Conservation (phyloP, 2,888 invertebrate species). For the Syrista parreyssii region DNA sequence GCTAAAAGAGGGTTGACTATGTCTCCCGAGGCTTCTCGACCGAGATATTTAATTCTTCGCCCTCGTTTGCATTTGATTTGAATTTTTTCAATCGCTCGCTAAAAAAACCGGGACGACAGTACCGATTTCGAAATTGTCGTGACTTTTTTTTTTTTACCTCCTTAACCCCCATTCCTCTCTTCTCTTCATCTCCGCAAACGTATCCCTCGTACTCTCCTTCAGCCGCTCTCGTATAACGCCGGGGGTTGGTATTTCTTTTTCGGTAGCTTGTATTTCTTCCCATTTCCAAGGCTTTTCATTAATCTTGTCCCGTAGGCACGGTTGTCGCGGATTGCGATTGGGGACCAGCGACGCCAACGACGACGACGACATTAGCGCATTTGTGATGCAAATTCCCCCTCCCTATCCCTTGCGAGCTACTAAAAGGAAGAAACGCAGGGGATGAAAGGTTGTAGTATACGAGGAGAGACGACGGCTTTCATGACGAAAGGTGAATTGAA, state of each 20-base stretch:
- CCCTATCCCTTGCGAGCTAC: background rate
- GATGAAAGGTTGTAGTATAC: no score
- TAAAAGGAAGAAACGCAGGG: no score
- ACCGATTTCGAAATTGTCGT: background rate
- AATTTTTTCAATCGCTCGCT: slow-evolving; percentile 36
- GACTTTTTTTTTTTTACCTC: background rate
- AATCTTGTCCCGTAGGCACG: slow-evolving; percentile 37
- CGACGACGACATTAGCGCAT: slow-evolving; percentile 43
- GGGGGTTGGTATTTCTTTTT: slow-evolving; percentile 17
- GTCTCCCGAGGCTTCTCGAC: slow-evolving; percentile 8
- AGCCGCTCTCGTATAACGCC: background rate
- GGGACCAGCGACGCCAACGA: slow-evolving; percentile 10
- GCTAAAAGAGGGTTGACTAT: background rate
- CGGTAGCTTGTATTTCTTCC: slow-evolving; percentile 29
- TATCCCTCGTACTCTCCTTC: background rate
- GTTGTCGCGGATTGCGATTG: slow-evolving; percentile 21
- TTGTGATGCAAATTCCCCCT: slow-evolving; percentile 47
- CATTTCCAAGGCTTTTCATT: slow-evolving; percentile 44
- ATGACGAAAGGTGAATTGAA: slow-evolving; percentile 22
- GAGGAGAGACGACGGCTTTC: slow-evolving; percentile 9
- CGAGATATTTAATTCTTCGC: slow-evolving; percentile 37
- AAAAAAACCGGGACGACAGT: slow-evolving; percentile 14
- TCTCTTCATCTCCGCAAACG: background rate
- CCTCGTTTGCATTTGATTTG: slow-evolving; percentile 42
- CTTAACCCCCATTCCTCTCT: slow-evolving; percentile 10